Conservation (phyloP, 2,113 vertebrate genomes). For the Uria lomvia region DNA sequence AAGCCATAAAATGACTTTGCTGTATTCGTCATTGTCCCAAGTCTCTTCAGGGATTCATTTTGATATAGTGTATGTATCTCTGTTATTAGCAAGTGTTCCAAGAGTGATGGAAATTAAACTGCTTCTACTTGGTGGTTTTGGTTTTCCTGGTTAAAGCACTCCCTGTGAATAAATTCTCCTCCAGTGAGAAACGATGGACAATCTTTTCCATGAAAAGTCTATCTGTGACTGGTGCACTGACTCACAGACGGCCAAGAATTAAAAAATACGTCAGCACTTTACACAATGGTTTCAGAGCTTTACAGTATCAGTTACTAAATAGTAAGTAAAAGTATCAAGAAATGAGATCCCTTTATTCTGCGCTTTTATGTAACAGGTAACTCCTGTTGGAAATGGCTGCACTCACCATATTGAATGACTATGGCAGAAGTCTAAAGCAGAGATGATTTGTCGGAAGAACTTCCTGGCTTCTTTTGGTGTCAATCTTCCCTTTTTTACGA, state of each 20-base stretch:
- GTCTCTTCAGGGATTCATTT: conserved; percentile 5
- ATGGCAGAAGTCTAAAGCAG: conserved; percentile 98
- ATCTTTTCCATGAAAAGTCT: neutral
- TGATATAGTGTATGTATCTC: neutral
- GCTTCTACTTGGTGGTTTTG: neutral
- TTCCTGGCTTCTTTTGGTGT: conserved; percentile 98
- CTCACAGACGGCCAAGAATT: neutral
- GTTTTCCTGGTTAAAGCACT: conserved; percentile 26
- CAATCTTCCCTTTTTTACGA: conserved; percentile 97
- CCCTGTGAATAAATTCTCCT: neutral
- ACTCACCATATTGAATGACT: conserved; percentile 99
- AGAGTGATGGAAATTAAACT: conserved; percentile 19
- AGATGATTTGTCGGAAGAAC: conserved; percentile 99
- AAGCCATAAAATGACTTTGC: conserved; percentile 25
- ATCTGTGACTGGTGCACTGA: neutral
- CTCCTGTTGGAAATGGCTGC: neutral
- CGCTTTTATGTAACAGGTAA: neutral
- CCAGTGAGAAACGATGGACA: neutral
- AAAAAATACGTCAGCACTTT: neutral
- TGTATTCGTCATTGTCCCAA: neutral
- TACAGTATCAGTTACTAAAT: neutral
- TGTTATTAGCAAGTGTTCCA: neutral
- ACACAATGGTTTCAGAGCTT: neutral
- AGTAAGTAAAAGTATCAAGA: neutral
- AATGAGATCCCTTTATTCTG: neutral